These are phyloP conservation scores for Emys orbicularis DNA, from an alignment of 2,797 vertebrate species.

Conservation along the genomic window DNA sequence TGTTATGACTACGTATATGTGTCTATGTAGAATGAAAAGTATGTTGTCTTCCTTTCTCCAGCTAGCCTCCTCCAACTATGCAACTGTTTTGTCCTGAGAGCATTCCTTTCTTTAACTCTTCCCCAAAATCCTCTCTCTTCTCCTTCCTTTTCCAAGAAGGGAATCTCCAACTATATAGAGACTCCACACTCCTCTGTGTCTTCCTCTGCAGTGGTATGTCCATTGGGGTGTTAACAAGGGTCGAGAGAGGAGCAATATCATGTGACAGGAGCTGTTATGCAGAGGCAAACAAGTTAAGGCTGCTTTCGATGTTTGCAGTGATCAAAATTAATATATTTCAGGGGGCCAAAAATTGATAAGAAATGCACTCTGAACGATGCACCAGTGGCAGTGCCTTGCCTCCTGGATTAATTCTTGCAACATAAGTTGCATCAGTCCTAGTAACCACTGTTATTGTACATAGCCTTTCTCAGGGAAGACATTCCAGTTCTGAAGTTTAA, in stretches of 20 bases:
- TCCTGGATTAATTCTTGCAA: not conserved
- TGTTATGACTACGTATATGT: not conserved
- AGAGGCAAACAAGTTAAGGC: not conserved
- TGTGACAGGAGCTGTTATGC: not conserved
- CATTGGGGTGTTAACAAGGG: not conserved
- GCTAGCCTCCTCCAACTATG: not conserved
- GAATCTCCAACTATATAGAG: not conserved
- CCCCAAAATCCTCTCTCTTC: not conserved
- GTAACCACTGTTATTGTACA: not conserved
- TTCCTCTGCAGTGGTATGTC: not conserved
- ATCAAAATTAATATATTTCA: not conserved
- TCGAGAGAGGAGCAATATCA: not conserved
- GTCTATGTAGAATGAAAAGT: not conserved
- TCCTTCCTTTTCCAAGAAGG: not conserved
- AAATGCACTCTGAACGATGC: not conserved
- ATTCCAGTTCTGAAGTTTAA: slow-evolving; percentile 35
- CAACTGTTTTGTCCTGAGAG: not conserved
- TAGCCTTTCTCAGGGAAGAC: not conserved
- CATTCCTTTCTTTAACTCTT: not conserved
- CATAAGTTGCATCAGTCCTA: not conserved
- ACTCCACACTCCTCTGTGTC: not conserved
- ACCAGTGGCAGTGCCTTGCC: not conserved
- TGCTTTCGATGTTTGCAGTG: not conserved
- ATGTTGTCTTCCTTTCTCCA: not conserved
- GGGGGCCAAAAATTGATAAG: not conserved